These are phyloP conservation scores for Eurois occulta DNA, from an alignment of 2,888 invertebrate species.

Conservation along the genomic window DNA sequence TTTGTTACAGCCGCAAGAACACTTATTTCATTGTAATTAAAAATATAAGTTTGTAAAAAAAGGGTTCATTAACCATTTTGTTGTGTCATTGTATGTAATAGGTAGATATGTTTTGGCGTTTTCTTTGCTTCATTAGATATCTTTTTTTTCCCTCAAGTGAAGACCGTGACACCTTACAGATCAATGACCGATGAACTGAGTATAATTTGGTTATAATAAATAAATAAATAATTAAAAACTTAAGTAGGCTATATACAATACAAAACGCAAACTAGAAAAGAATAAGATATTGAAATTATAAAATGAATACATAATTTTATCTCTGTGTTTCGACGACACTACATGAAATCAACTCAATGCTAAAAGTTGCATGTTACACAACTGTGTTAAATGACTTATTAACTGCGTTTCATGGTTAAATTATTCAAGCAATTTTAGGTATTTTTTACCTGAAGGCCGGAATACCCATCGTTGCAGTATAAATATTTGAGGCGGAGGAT, in stretches of 20 bases:
- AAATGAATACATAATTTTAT: not conserved
- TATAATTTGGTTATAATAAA: too few species aligned
- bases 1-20: conserved; percentile 37
- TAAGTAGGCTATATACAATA: not conserved
- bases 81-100: conserved; percentile 16
- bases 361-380: conserved; percentile 3
- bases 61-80: conserved; percentile 47
- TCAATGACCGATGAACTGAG: not conserved
- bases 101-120: not conserved
- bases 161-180: not conserved
- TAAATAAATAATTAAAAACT: too few species aligned
- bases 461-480: not conserved
- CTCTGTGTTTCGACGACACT: not conserved
- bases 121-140: not conserved
- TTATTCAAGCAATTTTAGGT: conserved; percentile 4
- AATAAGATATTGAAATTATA: not conserved
- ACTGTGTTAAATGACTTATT: conserved; percentile 24
- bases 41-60: conserved; percentile 38
- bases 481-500: not conserved
- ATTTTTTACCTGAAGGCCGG: not conserved
- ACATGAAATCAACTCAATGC: not conserved
- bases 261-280: not conserved
- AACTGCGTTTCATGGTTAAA: conserved; percentile 28
- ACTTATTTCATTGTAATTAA: conserved; percentile 10
- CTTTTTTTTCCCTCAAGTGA: not conserved